phyloP scores from a whole-genome alignment of 2,113 vertebrate genomes.

The Megaceryle torquata region DNA sequence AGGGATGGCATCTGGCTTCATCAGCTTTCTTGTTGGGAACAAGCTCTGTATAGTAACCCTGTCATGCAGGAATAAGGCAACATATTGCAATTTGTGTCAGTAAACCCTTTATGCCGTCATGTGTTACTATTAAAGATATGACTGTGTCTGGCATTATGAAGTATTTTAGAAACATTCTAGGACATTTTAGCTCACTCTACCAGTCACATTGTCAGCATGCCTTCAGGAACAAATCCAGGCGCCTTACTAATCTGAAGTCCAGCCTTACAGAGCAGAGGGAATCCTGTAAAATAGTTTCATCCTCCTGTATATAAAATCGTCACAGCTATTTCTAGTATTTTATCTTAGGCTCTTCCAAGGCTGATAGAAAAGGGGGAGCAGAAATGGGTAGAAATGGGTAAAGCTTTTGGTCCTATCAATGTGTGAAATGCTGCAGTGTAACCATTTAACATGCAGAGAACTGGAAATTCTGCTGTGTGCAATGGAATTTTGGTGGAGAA shows the following conservation, averaged over 20 bases:
- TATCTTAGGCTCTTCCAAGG: background rate
- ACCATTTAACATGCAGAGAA: background rate
- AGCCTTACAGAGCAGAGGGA: background rate
- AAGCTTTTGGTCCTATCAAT: background rate
- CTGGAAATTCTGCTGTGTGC: background rate
- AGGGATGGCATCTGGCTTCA: conserved; percentile 17
- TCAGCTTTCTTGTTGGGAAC: conserved; percentile 13
- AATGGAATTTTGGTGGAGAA: background rate
- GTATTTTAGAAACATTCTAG: background rate
- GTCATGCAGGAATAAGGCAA: conserved; percentile 3
- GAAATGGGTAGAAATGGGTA: too few relatives aligned
- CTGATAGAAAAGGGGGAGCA: background rate
- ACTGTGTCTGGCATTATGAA: conserved; percentile 28
- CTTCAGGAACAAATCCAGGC: background rate
- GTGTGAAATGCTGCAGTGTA: background rate
- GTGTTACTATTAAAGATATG: conserved; percentile 1
- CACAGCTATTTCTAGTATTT: background rate
- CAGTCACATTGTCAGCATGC: background rate
- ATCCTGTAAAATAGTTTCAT: background rate
- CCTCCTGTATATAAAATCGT: background rate
- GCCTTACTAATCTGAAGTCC: background rate
- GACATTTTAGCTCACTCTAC: background rate
- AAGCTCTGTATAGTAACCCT: conserved; percentile 1
- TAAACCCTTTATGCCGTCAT: background rate
- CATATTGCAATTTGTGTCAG: background rate